Conservation (phyloP, 2,888 invertebrate genomes). For the Drosophila lutescens region DNA sequence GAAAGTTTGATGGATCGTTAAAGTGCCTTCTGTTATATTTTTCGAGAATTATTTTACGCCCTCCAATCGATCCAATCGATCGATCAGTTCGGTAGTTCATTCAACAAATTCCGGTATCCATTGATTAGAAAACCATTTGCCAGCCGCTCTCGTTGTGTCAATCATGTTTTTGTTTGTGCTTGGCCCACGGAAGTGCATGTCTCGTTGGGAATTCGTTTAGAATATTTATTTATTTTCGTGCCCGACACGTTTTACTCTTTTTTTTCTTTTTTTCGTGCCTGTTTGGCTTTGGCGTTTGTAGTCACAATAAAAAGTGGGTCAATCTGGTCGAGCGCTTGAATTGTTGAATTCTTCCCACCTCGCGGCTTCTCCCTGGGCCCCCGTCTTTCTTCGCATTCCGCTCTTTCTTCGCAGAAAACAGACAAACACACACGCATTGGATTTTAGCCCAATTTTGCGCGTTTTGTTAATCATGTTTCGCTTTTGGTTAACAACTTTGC, state of each 20-base stretch:
- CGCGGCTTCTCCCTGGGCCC: background rate
- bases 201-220: conserved; percentile 51
- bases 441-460: conserved; percentile 69
- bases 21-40: background rate
- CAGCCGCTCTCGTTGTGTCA: conserved; percentile 62
- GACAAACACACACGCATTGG: conserved; percentile 29
- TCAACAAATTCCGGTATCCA: conserved; percentile 17
- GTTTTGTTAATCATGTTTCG: conserved; percentile 77
- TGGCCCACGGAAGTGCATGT: conserved; percentile 66
- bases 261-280: background rate
- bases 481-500: conserved; percentile 68
- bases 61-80: conserved; percentile 2
- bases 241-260: conserved; percentile 6
- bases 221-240: conserved; percentile 42
- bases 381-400: background rate
- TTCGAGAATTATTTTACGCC: background rate
- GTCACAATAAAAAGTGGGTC: conserved; percentile 58
- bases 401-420: background rate
- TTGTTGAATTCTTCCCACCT: conserved; percentile 31
- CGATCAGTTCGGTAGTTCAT: background rate
- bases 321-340: conserved; percentile 47
- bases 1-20: conserved; percentile 27
- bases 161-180: conserved; percentile 57
- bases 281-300: conserved; percentile 1
- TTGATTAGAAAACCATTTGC: conserved; percentile 17